These are phyloP conservation scores for Oreochromis mossambicus DNA, from an alignment of 2,797 vertebrate genomes.

Conservation along the genomic window DNA sequence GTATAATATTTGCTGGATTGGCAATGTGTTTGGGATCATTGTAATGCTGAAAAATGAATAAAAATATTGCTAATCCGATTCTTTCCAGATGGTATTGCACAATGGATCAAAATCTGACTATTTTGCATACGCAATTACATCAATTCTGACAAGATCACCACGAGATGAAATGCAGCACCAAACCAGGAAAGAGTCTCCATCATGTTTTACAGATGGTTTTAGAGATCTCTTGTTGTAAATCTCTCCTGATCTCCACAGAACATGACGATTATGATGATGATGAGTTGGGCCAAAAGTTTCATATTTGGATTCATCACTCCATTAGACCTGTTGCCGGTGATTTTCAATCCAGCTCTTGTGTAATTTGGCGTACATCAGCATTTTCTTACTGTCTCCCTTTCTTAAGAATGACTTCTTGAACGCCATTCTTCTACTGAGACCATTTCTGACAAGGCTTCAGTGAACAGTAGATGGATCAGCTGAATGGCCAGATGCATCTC, in stretches of 20 bases:
- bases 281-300: neutral
- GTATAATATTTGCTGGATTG: neutral
- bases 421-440: neutral
- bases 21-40: neutral
- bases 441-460: neutral
- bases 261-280: neutral
- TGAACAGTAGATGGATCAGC: neutral
- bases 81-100: neutral
- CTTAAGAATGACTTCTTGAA: neutral
- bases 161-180: neutral
- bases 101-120: neutral
- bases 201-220: neutral
- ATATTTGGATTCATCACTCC: neutral
- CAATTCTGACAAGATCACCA: neutral
- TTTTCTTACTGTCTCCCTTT: neutral
- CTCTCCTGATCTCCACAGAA: neutral
- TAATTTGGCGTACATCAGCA: neutral
- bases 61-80: neutral
- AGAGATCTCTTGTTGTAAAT: neutral
- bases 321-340: neutral
- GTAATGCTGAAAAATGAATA: neutral
- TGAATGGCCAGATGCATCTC: neutral
- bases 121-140: neutral
- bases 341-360: neutral
- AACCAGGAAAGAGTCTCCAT: neutral